These are phyloP conservation scores for Eumacrocentrus americanus DNA, from an alignment of 2,888 invertebrate species.

Conservation along the genomic window DNA sequence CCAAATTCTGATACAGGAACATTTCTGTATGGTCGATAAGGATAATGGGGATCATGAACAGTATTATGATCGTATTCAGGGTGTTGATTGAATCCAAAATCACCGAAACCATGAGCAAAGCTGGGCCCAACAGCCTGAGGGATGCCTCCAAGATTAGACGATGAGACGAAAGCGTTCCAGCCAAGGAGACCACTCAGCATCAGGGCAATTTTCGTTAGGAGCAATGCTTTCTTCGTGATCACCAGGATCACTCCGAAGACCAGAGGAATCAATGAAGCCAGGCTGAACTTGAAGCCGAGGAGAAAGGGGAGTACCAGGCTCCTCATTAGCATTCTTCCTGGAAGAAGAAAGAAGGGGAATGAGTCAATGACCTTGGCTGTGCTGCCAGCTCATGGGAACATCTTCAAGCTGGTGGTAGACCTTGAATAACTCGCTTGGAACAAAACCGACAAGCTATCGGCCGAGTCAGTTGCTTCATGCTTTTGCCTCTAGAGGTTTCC, in stretches of 20 bases:
- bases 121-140: conserved; percentile 27
- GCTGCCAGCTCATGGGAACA: conserved; percentile 48
- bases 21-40: conserved; percentile 42
- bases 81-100: conserved; percentile 34
- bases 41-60: conserved; percentile 41
- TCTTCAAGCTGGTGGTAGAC: conserved; percentile 28
- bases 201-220: conserved; percentile 77
- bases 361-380: conserved; percentile 48
- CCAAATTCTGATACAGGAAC: conserved; percentile 34
- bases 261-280: conserved; percentile 76
- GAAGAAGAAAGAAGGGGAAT: conserved; percentile 51
- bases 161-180: conserved; percentile 58
- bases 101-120: conserved; percentile 33
- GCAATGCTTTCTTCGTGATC: conserved; percentile 77
- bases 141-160: conserved; percentile 32
- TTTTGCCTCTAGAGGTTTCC: conserved; percentile 19
- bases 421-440: conserved; percentile 27
- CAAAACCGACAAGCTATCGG: conserved; percentile 9
- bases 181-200: conserved; percentile 74
- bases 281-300: conserved; percentile 80
- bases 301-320: conserved; percentile 79
- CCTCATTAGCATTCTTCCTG: conserved; percentile 75
- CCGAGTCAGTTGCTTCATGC: conserved; percentile 14
- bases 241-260: conserved; percentile 74
- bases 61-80: conserved; percentile 29